Percentiles rank a stretch among this genome's conserved stretches.
phyloP scores from a whole-genome alignment of 2,888 invertebrate genomes.

The Phyto melanocephala region DNA sequence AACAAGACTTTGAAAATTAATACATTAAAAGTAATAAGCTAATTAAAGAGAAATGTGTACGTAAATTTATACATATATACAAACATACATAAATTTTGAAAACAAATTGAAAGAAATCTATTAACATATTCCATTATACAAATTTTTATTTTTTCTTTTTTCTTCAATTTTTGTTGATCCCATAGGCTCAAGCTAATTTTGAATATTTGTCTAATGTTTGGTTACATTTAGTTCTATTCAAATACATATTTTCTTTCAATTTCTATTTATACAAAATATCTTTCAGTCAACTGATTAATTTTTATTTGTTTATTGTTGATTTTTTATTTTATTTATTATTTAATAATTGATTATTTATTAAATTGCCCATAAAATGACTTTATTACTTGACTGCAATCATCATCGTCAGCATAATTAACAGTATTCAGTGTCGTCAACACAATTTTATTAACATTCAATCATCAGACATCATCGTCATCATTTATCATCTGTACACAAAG shows the following conservation, averaged over 20 bases:
- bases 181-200: no score
- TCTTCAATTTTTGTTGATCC: no score
- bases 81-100: no score
- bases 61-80: not conserved
- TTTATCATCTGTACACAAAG: not conserved
- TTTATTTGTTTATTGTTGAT: slow-evolving; percentile 17
- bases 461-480: slow-evolving; percentile 7
- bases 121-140: no score
- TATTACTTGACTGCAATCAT: slow-evolving; percentile 33
- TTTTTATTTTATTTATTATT: slow-evolving; percentile 19
- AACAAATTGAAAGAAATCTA: no score
- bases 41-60: slow-evolving; percentile 22
- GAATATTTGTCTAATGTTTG: no score
- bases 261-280: not conserved
- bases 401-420: slow-evolving; percentile 23
- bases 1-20: not conserved
- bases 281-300: not conserved
- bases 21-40: slow-evolving; percentile 36
- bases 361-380: slow-evolving; percentile 51
- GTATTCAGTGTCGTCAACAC: not conserved
- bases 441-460: slow-evolving; percentile 45
- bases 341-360: slow-evolving; percentile 44
- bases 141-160: no score
- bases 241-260: not conserved
- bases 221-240: no score